A percentile compares a stretch with the other conserved stretches of the same genome.
Evolutionary conservation across 2,888 invertebrate genomes (phyloP).

Genomic region (Panzeria rudis): DNA sequence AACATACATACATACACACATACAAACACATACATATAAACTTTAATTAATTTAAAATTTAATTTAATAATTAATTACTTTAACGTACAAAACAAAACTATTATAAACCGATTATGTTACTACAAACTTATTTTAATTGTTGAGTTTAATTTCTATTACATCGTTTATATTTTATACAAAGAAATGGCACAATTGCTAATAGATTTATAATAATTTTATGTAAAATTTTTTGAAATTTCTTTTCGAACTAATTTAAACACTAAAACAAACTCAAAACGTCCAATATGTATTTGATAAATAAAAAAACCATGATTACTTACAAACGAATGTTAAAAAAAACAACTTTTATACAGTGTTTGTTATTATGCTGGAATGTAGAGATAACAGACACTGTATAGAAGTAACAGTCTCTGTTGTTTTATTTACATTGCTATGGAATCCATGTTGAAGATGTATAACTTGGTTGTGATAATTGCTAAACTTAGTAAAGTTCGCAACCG

Average conservation of each 20-base stretch:
- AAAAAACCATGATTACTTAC: constrained; percentile 49
- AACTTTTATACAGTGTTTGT: not conserved
- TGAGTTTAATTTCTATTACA: constrained; percentile 33
- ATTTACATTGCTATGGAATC: not conserved
- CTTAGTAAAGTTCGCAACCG: not conserved
- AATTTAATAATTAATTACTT: constrained; percentile 39
- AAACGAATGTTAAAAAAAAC: constrained; percentile 1
- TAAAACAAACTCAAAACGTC: constrained; percentile 59
- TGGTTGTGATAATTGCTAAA: not conserved
- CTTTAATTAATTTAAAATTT: not conserved
- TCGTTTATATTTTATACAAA: constrained; percentile 9
- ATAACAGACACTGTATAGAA: not conserved
- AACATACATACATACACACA: constrained; percentile 13
- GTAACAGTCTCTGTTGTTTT: not conserved
- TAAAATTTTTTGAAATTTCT: constrained; percentile 46
- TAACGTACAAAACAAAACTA: constrained; percentile 61
- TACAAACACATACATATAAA: not conserved
- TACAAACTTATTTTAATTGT: constrained; percentile 18
- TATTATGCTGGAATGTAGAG: not conserved
- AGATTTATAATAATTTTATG: constrained; percentile 44
- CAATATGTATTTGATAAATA: constrained; percentile 61
- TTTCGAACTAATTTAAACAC: constrained; percentile 14
- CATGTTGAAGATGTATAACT: not conserved
- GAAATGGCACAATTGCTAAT: constrained; percentile 53
- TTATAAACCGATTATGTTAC: constrained; percentile 43